These are phyloP conservation scores for Paedocypris micromegethes DNA, from an alignment of 2,797 vertebrate species.

Conservation along the genomic window DNA sequence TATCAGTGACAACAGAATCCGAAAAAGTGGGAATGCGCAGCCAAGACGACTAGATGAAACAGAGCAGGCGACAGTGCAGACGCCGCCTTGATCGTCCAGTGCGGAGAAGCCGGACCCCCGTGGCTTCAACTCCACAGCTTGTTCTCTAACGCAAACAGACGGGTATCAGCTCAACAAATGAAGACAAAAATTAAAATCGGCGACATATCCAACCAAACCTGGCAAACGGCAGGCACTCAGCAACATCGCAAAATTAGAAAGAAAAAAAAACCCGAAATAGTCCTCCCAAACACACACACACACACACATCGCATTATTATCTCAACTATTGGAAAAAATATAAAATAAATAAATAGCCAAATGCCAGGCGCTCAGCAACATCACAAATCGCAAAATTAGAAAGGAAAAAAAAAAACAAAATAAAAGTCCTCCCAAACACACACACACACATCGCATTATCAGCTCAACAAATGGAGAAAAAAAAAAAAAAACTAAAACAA, in stretches of 20 bases:
- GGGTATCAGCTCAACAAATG: slow-evolving; percentile 3
- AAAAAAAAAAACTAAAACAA: not conserved
- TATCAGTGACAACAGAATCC: slow-evolving; percentile 74
- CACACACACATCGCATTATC: slow-evolving; percentile 10
- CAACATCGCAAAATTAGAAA: too few species aligned
- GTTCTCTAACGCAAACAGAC: not conserved
- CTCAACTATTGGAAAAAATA: too few species aligned
- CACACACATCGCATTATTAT: too few species aligned
- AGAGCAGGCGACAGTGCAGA: slow-evolving; percentile 65
- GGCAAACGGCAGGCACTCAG: slow-evolving; percentile 3
- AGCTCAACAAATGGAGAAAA: slow-evolving; percentile 10
- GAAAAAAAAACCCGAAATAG: too few species aligned
- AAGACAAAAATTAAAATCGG: not conserved
- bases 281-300: slow-evolving; percentile 5
- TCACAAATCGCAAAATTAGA: slow-evolving; percentile 37
- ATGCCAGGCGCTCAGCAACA: not conserved
- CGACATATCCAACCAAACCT: not conserved
- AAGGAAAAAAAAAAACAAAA: slow-evolving; percentile 39
- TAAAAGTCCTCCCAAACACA: slow-evolving; percentile 35
- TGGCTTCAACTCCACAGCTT: slow-evolving; percentile 9
- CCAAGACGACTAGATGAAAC: slow-evolving; percentile 68
- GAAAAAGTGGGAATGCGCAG: slow-evolving; percentile 61
- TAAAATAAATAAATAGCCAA: too few species aligned
- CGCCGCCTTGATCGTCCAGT: slow-evolving; percentile 57
- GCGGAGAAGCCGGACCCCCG: slow-evolving; percentile 46